A percentile compares a stretch with the other conserved stretches of the same genome.
phyloP scores from a whole-genome alignment of 2,113 vertebrate genomes.

The Scomber japonicus region DNA sequence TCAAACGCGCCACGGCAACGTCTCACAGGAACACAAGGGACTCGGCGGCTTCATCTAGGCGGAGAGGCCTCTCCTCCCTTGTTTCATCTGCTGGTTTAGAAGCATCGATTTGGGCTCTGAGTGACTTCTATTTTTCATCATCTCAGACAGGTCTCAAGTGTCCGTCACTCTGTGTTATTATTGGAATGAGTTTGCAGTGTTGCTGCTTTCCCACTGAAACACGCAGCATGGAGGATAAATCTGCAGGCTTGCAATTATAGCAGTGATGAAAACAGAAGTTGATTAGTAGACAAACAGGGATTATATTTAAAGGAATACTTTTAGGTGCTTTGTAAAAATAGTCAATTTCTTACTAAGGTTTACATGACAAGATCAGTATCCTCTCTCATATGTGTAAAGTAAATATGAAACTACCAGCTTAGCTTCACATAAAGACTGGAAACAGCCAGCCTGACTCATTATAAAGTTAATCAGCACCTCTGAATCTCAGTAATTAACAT shows the following conservation, averaged over 20 bases:
- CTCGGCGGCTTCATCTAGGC: constrained; percentile 16
- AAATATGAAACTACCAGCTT: too few species aligned
- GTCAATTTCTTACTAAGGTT: too few species aligned
- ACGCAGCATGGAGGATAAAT: constrained; percentile 11
- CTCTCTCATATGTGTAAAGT: too few species aligned
- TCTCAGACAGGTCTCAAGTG: constrained; percentile 34
- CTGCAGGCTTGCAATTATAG: constrained; percentile 14
- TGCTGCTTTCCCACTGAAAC: constrained; percentile 9
- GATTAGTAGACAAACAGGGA: background rate
- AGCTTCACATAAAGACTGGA: too few species aligned
- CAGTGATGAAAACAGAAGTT: constrained; percentile 12
- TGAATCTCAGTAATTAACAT: too few species aligned
- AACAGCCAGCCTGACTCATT: too few species aligned
- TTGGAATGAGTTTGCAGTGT: constrained; percentile 30
- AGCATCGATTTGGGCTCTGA: constrained; percentile 33
- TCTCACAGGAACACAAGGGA: constrained; percentile 37
- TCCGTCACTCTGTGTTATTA: constrained; percentile 49
- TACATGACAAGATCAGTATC: too few species aligned
- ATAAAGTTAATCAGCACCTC: too few species aligned
- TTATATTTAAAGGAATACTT: background rate
- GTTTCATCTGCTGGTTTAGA: constrained; percentile 58
- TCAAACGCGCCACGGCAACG: constrained; percentile 14
- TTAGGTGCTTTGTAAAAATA: too few species aligned
- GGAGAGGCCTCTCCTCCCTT: constrained; percentile 20
- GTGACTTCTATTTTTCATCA: constrained; percentile 54